Evolutionary conservation across 2,797 vertebrate genomes (phyloP).

Genomic region (Gymnocypris eckloni): DNA sequence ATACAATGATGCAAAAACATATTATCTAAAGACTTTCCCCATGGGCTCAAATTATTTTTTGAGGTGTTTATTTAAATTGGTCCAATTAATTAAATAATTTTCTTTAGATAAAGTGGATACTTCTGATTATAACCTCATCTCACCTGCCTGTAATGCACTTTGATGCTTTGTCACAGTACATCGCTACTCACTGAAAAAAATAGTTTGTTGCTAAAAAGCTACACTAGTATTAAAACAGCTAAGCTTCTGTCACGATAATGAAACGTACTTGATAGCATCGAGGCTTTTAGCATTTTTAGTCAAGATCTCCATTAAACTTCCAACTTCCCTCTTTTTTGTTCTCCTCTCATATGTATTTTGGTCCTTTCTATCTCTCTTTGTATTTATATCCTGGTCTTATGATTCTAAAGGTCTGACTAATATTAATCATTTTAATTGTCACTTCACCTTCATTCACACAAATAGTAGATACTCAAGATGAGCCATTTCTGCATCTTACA

Average conservation of each 20-base stretch:
- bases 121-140: not conserved
- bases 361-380: not conserved
- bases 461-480: constrained; percentile 37
- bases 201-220: not conserved
- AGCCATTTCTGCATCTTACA: constrained; percentile 42
- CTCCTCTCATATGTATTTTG: constrained; percentile 25
- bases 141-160: not conserved
- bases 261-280: not conserved
- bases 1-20: not conserved
- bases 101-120: not conserved
- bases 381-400: constrained; percentile 31
- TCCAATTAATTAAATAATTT: not conserved
- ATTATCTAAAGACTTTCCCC: not conserved
- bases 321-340: not conserved
- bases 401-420: constrained; percentile 30
- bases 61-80: not conserved
- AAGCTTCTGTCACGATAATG: not conserved
- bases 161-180: not conserved
- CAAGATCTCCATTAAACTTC: not conserved
- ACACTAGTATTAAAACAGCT: constrained; percentile 3
- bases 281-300: constrained; percentile 16
- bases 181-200: not conserved
- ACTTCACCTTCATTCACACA: constrained; percentile 35
- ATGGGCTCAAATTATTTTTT: not conserved
- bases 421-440: constrained; percentile 54